Evolutionary conservation across 2,888 invertebrate genomes (phyloP), one percentile per base, ranked within the genome.

Genomic region (Aricia artaxerxes): DNA sequence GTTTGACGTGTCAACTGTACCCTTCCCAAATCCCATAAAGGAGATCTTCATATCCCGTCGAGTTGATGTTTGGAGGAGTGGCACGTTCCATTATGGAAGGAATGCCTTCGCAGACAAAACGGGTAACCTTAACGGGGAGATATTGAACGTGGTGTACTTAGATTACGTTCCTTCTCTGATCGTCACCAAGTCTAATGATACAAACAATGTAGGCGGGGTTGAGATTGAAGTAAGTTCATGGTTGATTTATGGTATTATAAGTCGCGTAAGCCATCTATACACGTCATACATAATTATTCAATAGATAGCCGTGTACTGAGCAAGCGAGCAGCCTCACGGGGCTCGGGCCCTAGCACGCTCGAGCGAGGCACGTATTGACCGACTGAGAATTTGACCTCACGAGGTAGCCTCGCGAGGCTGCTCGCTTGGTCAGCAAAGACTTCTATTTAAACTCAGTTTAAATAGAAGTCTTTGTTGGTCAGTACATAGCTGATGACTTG

Each of bases 1-100:
- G 95, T 97, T 96, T 82, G 96, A 97, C 84, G 88, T 98, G 0
- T 95, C 96, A 1, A 97, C 97, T 0, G 96, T 97, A 1, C 96
- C 97, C 0, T 98, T 96, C 88, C 97, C 98, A 0, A 95, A 95
- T 16, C 95, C 95, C 0, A 84, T 84, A n/a, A 86, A 87, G 84
- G 86, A 92, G 1, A 90, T 95, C 9, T 93, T 97, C 35, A 91
- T 96, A 1, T 95, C 96, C 0, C 93, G 95, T 82, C 92, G 96
- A 80, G 88, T 97, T 16, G 96, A 96, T 84, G 95, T 95, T 64
- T 98, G 97, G 97, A 92, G 95, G 57, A 89, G 94, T 76, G 95
- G 95, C 0, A 95, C 94, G 85, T 96, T 96, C 84, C 94, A 95
- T 80, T 95, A 95, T 83, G 92, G 90, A 75, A 87, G 89, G 75